Evolutionary conservation across 2,797 vertebrate species (phyloP).

Genomic region (Pseudochaenichthys georgianus): DNA sequence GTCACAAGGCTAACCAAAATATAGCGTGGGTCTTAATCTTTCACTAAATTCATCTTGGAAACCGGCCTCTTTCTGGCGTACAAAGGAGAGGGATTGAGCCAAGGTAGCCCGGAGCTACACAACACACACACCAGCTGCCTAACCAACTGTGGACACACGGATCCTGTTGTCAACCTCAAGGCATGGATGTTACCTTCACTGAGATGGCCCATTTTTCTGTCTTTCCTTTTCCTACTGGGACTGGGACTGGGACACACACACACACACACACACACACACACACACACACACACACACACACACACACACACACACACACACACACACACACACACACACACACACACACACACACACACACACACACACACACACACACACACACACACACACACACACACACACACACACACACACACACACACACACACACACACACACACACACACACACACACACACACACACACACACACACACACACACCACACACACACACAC

Average conservation of each 20-base stretch:
- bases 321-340: neutral
- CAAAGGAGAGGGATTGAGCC: slow-evolving; percentile 55
- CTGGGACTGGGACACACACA: too few relatives aligned
- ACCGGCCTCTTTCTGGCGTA: slow-evolving; percentile 51
- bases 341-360: too few relatives aligned
- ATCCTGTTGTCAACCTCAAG: slow-evolving; percentile 74
- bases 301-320: slow-evolving; percentile 1
- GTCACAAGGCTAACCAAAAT: slow-evolving; percentile 49
- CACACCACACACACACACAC: too few relatives aligned
- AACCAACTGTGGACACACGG: slow-evolving; percentile 61
- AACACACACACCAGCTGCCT: slow-evolving; percentile 73
- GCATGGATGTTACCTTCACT: slow-evolving; percentile 63
- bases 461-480: too few relatives aligned
- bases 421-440: neutral
- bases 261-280: neutral
- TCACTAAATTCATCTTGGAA: slow-evolving; percentile 49
- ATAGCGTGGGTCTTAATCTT: slow-evolving; percentile 44
- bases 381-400: slow-evolving; percentile 8
- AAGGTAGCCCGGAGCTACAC: slow-evolving; percentile 66
- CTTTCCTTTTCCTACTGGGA: too few relatives aligned
- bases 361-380: slow-evolving; percentile 43
- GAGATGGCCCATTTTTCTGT: slow-evolving; percentile 58
- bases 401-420: slow-evolving; percentile 1
- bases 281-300: neutral
- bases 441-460: too few relatives aligned